These are phyloP conservation scores for Zootoca vivipara DNA, from an alignment of 2,113 vertebrate species.

Conservation along the genomic window DNA sequence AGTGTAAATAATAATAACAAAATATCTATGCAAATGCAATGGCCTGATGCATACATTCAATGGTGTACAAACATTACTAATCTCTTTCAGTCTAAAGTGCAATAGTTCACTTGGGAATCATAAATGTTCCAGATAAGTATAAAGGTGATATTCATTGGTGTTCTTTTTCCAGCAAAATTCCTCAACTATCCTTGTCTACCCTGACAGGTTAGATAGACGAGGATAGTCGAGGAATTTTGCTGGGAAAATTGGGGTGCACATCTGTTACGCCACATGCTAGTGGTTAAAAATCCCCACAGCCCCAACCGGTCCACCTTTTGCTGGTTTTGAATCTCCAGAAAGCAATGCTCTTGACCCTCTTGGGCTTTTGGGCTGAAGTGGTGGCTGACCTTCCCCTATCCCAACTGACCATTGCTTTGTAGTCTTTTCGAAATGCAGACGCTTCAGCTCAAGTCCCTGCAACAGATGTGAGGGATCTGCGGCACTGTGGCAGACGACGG, in stretches of 20 bases:
- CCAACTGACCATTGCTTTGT: fast-evolving
- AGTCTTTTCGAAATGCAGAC: neutral
- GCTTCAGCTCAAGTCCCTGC: fast-evolving
- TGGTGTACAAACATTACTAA: too few relatives aligned
- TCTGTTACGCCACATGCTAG: fast-evolving
- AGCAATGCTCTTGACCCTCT: neutral
- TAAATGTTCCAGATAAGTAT: too few relatives aligned
- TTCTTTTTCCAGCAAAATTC: too few relatives aligned
- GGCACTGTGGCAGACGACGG: neutral
- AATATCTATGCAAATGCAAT: too few relatives aligned
- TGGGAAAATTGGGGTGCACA: fast-evolving
- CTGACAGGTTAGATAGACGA: too few relatives aligned
- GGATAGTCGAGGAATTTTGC: too few relatives aligned
- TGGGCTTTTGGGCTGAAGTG: neutral
- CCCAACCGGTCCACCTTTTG: neutral
- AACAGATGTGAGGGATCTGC: fast-evolving
- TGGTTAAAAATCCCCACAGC: neutral
- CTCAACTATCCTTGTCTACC: too few relatives aligned
- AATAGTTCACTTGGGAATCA: too few relatives aligned
- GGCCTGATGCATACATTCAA: too few relatives aligned
- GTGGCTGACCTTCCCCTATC: neutral
- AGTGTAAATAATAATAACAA: too few relatives aligned
- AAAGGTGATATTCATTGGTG: too few relatives aligned
- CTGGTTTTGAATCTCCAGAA: neutral
- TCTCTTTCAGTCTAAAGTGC: too few relatives aligned